These are phyloP conservation scores for Melanaphis sacchari DNA, from an alignment of 1,140 invertebrate species.

Conservation along the genomic window DNA sequence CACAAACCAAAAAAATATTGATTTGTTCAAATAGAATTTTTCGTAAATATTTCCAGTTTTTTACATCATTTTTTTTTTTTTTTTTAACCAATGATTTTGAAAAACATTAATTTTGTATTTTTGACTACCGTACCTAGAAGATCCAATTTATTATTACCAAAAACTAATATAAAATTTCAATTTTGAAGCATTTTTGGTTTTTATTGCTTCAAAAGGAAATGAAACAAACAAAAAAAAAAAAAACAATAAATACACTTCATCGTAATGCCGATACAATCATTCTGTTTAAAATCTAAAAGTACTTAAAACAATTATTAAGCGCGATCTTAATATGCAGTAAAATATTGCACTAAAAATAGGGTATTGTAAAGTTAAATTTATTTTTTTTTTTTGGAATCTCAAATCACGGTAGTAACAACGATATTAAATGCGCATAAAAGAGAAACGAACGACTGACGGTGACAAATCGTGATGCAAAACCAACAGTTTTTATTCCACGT, in stretches of 20 bases:
- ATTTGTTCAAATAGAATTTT: background rate
- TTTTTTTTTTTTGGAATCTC: background rate
- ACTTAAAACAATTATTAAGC: background rate
- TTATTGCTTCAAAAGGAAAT: background rate
- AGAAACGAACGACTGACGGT: background rate
- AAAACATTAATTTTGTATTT: background rate
- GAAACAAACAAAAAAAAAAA: background rate
- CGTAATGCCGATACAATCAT: background rate
- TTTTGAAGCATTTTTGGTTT: background rate
- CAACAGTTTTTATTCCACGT: constrained; percentile 50
- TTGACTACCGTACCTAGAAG: background rate
- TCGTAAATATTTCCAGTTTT: background rate
- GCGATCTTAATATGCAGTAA: background rate
- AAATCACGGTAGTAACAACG: background rate
- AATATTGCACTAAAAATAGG: background rate
- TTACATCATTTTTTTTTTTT: too few relatives aligned
- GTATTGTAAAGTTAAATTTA: background rate
- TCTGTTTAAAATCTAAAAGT: background rate
- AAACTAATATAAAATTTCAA: background rate
- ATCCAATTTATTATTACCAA: background rate
- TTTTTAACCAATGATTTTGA: too few relatives aligned
- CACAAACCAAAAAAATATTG: too few relatives aligned
- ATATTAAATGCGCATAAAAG: background rate
- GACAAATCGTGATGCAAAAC: constrained; percentile 51
- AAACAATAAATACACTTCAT: background rate